Conservation (phyloP, 2,113 vertebrate species). For the Murina feae region DNA sequence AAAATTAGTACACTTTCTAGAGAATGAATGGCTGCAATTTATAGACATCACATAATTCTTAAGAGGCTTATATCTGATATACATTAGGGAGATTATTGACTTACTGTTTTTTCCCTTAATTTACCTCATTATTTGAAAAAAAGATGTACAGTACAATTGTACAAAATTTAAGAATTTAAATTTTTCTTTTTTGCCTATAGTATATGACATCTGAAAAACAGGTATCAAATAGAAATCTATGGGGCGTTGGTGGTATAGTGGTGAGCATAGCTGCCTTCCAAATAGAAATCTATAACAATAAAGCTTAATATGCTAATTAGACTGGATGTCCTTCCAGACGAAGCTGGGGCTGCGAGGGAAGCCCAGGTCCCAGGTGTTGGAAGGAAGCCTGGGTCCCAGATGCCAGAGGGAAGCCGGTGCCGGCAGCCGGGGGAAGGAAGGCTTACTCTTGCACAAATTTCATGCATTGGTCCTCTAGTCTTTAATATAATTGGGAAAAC, state of each 20-base stretch:
- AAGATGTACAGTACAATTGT: not conserved
- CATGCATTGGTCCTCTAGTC: no score
- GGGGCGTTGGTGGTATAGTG: constrained; percentile 83
- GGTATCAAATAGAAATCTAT: not conserved
- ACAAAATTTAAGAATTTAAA: constrained; percentile 33
- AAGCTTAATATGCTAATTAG: no score
- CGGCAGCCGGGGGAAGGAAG: no score
- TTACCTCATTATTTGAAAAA: constrained; percentile 43
- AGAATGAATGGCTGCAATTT: constrained; percentile 45
- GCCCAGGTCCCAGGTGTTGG: no score
- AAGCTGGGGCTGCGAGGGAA: no score
- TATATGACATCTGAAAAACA: not conserved
- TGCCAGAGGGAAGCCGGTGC: no score
- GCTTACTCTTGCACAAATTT: no score
- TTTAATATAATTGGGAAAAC: constrained; percentile 12
- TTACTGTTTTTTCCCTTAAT: constrained; percentile 64
- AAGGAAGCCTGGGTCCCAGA: no score
- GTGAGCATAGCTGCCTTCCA: constrained; percentile 87
- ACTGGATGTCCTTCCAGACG: no score
- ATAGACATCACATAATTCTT: constrained; percentile 58
- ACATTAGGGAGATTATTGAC: constrained; percentile 61
- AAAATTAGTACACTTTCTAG: constrained; percentile 49
- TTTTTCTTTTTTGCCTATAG: not conserved
- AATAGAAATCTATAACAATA: no score
- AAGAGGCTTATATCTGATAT: constrained; percentile 46